Conservation (phyloP, 2,888 invertebrate species). For the Dryococelus australis region DNA sequence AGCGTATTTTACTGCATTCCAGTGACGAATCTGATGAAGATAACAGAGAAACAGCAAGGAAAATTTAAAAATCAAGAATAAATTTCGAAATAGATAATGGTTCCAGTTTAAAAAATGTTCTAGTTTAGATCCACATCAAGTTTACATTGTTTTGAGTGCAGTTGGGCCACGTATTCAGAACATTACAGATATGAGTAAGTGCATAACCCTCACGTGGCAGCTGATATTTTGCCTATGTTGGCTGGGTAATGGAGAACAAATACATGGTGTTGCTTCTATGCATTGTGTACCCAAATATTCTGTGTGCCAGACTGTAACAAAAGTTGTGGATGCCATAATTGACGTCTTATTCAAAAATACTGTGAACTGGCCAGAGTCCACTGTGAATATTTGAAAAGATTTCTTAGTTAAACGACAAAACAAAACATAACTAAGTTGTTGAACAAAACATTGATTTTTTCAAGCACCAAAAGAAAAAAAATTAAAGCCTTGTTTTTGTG, state of each 20-base stretch:
- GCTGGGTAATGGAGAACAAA: not conserved
- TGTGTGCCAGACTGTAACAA: conserved; percentile 17
- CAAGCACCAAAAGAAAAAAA: no score
- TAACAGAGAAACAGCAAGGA: not conserved
- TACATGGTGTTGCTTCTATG: conserved; percentile 18
- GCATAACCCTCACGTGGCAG: not conserved
- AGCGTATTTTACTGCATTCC: not conserved
- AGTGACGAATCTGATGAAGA: not conserved
- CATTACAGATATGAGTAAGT: conserved; percentile 16
- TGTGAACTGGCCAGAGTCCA: conserved; percentile 11
- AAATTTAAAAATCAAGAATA: not conserved
- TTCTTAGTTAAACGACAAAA: not conserved
- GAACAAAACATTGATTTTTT: no score
- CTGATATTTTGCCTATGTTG: not conserved
- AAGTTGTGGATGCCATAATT: conserved; percentile 19
- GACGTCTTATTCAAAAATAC: not conserved
- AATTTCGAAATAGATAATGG: conserved; percentile 17
- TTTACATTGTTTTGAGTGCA: not conserved
- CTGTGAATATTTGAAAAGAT: conserved; percentile 13
- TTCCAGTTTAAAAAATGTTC: not conserved
- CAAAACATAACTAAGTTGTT: no score
- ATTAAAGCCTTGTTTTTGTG: no score
- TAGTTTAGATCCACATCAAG: not conserved
- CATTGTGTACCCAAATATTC: conserved; percentile 8
- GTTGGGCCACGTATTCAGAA: not conserved